Evolutionary conservation across 2,797 vertebrate genomes (phyloP), one percentile per base, ranked within the genome.

Genomic region (Darevskia nairensis): DNA sequence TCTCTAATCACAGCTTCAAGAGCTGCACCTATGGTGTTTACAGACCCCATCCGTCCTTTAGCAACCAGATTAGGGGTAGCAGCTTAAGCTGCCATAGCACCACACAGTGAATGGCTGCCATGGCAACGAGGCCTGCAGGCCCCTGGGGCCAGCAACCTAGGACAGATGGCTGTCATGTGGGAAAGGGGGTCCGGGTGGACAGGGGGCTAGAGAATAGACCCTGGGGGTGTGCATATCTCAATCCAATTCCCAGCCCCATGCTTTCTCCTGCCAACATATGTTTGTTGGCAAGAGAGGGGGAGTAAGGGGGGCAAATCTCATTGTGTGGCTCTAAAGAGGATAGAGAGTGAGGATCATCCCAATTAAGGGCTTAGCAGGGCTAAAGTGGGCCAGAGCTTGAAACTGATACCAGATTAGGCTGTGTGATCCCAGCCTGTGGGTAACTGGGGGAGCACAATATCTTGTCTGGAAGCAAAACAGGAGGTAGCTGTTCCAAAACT

Each of bases 321-420:
- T 90, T 90, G 44, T 80, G 41, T 85, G 46, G 82, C 35, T 83
- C 23, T 61, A 87, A 87, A 84, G 82, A 84, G 89, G 89, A 90
- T 90, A 79, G 86, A 90, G 61, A 75, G 21, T 19, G 82, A 39
- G 78, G 86, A 82, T 88, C 86, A 94, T 94, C 92, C 92, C 91
- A 81, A 93, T 95, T 94, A 95, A 83, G 39, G 15, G 93, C 89
- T 95, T 87, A 94, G 92, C 80, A 55, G n/a, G 17, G 93, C 91
- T 95, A 84, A 95, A 90, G 81, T 32, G 25, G 39, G 23, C 87
- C 81, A 86, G 76, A 92, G 94, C 79, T 50, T 44, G 84, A 91
- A 86, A 84, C 71, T 89, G 86, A 89, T 77, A 85, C 72, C 82
- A 89, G 88, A 89, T 89, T 89, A 85, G 78, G 68, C 71, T 23